These are phyloP conservation scores for Augiades crinisus DNA, from an alignment of 2,888 invertebrate genomes.

Conservation along the genomic window DNA sequence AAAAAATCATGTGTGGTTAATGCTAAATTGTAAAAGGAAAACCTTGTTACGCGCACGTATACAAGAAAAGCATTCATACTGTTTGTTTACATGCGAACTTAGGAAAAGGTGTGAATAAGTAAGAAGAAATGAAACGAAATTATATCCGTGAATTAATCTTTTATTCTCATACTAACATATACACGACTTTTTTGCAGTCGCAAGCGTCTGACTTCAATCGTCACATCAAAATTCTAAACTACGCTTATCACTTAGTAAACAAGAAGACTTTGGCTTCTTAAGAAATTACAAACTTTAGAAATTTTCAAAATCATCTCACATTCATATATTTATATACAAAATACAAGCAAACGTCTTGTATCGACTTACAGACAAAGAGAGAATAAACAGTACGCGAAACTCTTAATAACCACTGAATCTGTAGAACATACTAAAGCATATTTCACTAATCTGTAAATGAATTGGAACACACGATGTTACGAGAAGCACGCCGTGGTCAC, in stretches of 20 bases:
- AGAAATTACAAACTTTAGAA: conserved; percentile 12
- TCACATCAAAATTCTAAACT: conserved; percentile 53
- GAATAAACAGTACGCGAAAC: neutral
- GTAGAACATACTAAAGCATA: no score
- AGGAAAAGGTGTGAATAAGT: neutral
- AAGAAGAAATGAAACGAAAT: conserved; percentile 35
- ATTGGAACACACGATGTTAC: no score
- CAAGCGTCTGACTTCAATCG: conserved; percentile 52
- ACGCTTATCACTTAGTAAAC: conserved; percentile 53
- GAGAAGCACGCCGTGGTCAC: no score
- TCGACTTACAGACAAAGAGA: conserved; percentile 17
- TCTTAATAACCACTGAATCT: conserved; percentile 1
- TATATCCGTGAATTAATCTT: conserved; percentile 49
- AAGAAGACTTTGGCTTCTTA: conserved; percentile 77
- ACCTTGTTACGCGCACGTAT: no score
- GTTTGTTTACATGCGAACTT: no score
- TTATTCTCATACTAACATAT: conserved; percentile 53
- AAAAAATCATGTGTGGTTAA: no score
- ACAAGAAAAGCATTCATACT: no score
- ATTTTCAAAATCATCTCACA: conserved; percentile 1
- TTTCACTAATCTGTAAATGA: no score
- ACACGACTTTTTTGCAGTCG: conserved; percentile 47
- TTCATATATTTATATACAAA: conserved; percentile 12
- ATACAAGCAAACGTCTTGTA: conserved; percentile 18
- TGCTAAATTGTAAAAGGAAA: no score